Evolutionary conservation across 2,888 invertebrate species (phyloP).

Genomic region (Serrognathus titanus): DNA sequence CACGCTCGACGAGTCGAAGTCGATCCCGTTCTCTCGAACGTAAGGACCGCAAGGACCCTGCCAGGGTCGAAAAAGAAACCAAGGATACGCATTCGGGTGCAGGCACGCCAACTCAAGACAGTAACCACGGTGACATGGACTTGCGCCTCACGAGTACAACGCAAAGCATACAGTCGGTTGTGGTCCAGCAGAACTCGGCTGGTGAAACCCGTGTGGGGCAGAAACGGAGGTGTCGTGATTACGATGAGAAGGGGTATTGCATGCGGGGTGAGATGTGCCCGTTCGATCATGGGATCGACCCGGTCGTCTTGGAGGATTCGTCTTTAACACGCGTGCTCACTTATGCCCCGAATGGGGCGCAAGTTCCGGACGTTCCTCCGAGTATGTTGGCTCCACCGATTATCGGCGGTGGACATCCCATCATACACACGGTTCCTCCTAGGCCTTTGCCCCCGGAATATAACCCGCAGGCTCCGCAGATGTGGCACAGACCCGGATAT

Average conservation of each 20-base stretch:
- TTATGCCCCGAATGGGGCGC: slow-evolving; percentile 50
- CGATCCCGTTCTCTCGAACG: slow-evolving; percentile 44
- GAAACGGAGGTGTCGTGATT: slow-evolving; percentile 80
- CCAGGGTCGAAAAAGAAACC: slow-evolving; percentile 30
- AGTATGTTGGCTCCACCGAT: slow-evolving; percentile 30
- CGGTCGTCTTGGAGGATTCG: slow-evolving; percentile 90
- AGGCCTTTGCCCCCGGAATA: slow-evolving; percentile 39
- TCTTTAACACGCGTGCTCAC: slow-evolving; percentile 56
- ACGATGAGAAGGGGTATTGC: slow-evolving; percentile 74
- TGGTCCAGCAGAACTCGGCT: slow-evolving; percentile 34
- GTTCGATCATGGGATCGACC: slow-evolving; percentile 95
- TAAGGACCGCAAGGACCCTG: slow-evolving; percentile 18
- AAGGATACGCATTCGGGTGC: slow-evolving; percentile 34
- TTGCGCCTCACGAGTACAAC: slow-evolving; percentile 48
- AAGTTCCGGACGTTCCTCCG: slow-evolving; percentile 28
- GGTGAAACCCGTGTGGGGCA: slow-evolving; percentile 18
- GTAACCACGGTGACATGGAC: slow-evolving; percentile 54
- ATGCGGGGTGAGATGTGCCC: slow-evolving; percentile 96
- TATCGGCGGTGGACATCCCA: slow-evolving; percentile 44
- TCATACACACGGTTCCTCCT: slow-evolving; percentile 32
- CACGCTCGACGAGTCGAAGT: slow-evolving; percentile 44
- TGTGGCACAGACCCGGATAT: slow-evolving; percentile 41
- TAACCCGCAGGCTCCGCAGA: slow-evolving; percentile 47
- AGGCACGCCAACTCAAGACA: slow-evolving; percentile 58
- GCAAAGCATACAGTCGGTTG: slow-evolving; percentile 55